Percentiles rank a stretch among this genome's conserved stretches.
phyloP scores from a whole-genome alignment of 2,113 vertebrate species.

The Plecotus auritus region DNA sequence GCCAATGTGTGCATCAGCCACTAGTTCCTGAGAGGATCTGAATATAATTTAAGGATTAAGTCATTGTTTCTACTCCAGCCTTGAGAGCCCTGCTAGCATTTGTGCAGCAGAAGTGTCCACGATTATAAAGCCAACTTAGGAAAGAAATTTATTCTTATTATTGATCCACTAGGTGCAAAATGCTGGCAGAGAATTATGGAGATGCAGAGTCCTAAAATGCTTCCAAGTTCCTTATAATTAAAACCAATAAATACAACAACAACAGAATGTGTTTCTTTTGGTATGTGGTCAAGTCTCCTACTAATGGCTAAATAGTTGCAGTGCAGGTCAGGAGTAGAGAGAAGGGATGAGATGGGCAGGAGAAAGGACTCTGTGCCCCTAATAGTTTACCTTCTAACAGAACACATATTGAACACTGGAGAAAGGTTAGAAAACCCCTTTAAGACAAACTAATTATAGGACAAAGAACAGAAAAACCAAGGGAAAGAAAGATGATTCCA shows the following conservation, averaged over 20 bases:
- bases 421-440: background rate
- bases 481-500: background rate
- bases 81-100: background rate
- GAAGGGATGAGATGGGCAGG: background rate
- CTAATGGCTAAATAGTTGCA: background rate
- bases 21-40: constrained; percentile 4
- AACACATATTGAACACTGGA: background rate
- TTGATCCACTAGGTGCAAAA: constrained; percentile 31
- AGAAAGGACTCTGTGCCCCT: background rate
- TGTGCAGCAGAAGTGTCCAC: background rate
- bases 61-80: constrained; percentile 47
- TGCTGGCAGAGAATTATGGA: constrained; percentile 36
- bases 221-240: constrained; percentile 56
- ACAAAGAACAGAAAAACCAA: background rate
- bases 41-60: constrained; percentile 29
- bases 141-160: constrained; percentile 24
- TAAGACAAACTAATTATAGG: background rate
- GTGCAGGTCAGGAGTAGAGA: background rate
- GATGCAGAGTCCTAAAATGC: background rate
- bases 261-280: constrained; percentile 26
- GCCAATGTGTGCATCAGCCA: background rate
- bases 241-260: constrained; percentile 19
- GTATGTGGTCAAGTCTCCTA: background rate
- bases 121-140: background rate
- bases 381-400: background rate